Evolutionary conservation across 2,113 vertebrate species (phyloP).

Genomic region (Ailurus styani): DNA sequence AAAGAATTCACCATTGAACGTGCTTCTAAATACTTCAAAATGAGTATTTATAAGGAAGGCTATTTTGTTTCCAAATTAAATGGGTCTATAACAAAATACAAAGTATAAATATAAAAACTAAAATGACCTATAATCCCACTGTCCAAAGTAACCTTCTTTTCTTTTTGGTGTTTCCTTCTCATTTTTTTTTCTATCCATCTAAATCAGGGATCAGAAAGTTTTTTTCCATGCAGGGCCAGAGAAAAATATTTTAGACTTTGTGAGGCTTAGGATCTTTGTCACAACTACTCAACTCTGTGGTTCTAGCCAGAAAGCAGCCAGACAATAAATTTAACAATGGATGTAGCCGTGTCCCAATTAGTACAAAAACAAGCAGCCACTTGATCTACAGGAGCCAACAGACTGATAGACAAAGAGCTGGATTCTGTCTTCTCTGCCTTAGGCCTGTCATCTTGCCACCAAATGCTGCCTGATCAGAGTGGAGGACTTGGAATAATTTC

Average conservation of each 20-base stretch:
- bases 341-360: not conserved
- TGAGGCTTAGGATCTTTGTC: not conserved
- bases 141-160: not conserved
- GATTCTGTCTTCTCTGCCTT: not conserved
- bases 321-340: not conserved
- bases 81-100: not conserved
- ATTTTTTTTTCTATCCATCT: not conserved
- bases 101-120: not conserved
- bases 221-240: not conserved
- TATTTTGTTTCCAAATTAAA: slow-evolving; percentile 32
- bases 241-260: not conserved
- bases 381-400: not conserved
- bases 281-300: not conserved
- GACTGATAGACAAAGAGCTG: not conserved
- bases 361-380: not conserved
- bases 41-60: not conserved
- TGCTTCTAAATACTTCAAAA: not conserved
- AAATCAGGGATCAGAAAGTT: not conserved
- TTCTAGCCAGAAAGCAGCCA: not conserved
- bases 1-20: not conserved
- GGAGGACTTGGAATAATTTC: not conserved
- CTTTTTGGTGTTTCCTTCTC: not conserved
- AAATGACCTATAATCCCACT: not conserved
- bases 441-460: not conserved
- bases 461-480: not conserved